These are phyloP conservation scores for Oryctes rhinoceros DNA, from an alignment of 1,140 invertebrate species.

Conservation along the genomic window DNA sequence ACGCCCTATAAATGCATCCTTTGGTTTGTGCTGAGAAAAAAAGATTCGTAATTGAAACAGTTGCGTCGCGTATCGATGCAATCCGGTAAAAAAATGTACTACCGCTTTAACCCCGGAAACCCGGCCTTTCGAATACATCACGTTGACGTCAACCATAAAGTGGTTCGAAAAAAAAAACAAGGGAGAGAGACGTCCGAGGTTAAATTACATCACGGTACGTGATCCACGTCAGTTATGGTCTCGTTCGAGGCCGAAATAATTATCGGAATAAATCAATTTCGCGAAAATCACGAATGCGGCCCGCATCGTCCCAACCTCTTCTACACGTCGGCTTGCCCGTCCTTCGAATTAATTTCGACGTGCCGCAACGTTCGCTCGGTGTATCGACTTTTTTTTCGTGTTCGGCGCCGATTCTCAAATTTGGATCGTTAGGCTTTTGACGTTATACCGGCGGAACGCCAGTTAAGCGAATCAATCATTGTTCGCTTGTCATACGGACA, in stretches of 20 bases:
- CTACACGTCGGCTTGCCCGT: neutral
- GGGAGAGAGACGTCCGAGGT: neutral
- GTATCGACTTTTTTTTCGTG: neutral
- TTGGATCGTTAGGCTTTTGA: too few species aligned
- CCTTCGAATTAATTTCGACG: slow-evolving; percentile 9
- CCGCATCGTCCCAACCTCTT: neutral
- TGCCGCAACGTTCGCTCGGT: neutral
- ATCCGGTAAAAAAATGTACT: neutral
- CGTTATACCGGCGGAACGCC: too few species aligned
- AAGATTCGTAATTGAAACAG: too few species aligned
- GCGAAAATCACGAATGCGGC: slow-evolving; percentile 30
- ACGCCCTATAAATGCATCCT: too few species aligned
- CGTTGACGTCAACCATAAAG: slow-evolving; percentile 23
- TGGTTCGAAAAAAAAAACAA: slow-evolving; percentile 1
- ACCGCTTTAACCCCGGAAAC: neutral
- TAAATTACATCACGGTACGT: slow-evolving; percentile 21
- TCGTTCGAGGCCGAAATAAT: slow-evolving; percentile 15
- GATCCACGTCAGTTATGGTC: slow-evolving; percentile 26
- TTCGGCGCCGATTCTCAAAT: too few species aligned
- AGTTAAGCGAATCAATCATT: too few species aligned
- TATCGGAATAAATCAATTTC: slow-evolving; percentile 37
- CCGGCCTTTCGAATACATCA: neutral
- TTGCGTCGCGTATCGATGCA: neutral
- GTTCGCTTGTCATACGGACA: too few species aligned
- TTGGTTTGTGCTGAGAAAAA: too few species aligned